Evolutionary conservation across 2,797 vertebrate genomes (phyloP).

Genomic region (Masticophis lateralis): DNA sequence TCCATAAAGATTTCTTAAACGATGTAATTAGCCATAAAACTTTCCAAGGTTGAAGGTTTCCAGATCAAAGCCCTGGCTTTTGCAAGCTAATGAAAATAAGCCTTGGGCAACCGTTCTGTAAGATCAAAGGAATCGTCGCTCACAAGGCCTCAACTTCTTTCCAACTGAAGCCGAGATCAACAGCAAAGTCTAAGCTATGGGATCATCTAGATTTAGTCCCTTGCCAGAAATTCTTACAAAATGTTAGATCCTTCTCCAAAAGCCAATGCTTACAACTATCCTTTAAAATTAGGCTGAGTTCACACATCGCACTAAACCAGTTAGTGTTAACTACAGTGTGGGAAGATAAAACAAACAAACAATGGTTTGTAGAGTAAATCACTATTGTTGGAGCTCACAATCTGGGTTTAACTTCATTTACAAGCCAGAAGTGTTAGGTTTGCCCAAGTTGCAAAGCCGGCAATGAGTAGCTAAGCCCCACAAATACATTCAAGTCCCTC

Average conservation of each 20-base stretch:
- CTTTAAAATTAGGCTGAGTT: background rate
- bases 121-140: background rate
- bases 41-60: background rate
- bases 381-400: background rate
- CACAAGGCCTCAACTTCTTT: background rate
- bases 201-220: background rate
- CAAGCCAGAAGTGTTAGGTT: background rate
- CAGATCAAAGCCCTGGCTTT: constrained; percentile 14
- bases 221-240: background rate
- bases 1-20: background rate
- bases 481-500: background rate
- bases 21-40: background rate
- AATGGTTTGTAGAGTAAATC: background rate
- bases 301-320: background rate
- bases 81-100: constrained; percentile 5
- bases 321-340: background rate
- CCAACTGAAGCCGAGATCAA: background rate
- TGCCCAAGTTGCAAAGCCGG: background rate
- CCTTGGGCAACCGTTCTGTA: background rate
- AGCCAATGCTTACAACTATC: background rate
- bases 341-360: background rate
- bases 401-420: background rate
- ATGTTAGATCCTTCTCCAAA: background rate
- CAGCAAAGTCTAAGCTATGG: background rate
- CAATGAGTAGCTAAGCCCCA: background rate